Percentiles rank a stretch among this genome's conserved stretches.
These are phyloP conservation scores for Agrenia bidenticulata DNA, from an alignment of 2,888 invertebrate genomes.

Conservation along the genomic window DNA sequence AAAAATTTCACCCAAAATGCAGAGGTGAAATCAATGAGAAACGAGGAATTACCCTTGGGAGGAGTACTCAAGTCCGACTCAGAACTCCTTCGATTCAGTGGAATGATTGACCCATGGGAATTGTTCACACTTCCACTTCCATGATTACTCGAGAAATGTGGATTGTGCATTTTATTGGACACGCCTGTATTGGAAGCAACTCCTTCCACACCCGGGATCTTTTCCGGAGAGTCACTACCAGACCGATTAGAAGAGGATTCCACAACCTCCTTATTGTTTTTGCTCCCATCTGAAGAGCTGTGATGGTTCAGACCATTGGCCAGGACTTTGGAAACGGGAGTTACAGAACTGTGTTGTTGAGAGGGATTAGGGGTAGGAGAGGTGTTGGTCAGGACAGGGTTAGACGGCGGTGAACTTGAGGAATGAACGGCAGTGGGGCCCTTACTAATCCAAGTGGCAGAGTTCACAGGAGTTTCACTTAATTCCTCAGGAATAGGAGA, in stretches of 20 bases:
- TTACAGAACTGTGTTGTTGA: neutral
- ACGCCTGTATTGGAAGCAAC: no score
- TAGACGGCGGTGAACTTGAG: conserved; percentile 1
- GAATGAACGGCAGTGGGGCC: conserved; percentile 26
- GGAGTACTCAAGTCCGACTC: conserved; percentile 92
- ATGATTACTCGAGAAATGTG: no score
- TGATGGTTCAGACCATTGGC: no score
- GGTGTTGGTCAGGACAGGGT: conserved; percentile 3
- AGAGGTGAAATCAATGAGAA: no score
- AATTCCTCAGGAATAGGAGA: conserved; percentile 51
- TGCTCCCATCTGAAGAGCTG: no score
- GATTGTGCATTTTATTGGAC: no score
- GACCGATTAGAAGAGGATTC: neutral
- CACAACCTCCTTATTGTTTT: neutral
- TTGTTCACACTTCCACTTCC: no score
- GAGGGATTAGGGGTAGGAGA: neutral
- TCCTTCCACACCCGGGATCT: neutral
- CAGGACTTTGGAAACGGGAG: no score
- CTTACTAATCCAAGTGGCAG: conserved; percentile 15
- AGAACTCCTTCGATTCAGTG: conserved; percentile 69
- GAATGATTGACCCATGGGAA: no score
- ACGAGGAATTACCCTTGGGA: conserved; percentile 94
- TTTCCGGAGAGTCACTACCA: neutral
- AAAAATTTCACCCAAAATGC: no score
- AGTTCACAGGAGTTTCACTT: conserved; percentile 20